Conservation (phyloP, 2,888 invertebrate genomes). For the Fissipunctia ypsillon region DNA sequence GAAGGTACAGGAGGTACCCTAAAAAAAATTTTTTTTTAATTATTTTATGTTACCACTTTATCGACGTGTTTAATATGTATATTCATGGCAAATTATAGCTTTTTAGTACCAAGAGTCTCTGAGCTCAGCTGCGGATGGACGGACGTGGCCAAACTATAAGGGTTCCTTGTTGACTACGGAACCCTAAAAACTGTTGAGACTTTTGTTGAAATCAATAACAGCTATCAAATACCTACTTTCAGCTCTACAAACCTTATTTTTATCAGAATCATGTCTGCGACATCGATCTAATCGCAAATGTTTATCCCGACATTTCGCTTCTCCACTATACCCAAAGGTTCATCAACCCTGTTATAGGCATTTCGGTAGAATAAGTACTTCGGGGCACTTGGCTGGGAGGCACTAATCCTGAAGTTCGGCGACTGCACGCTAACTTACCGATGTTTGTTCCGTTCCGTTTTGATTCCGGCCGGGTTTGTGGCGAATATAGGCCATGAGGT, state of each 20-base stretch:
- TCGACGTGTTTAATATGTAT: no score
- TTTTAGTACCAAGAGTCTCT: no score
- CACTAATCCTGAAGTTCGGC: constrained; percentile 47
- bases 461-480: constrained; percentile 23
- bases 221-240: neutral
- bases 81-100: no score
- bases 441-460: constrained; percentile 52
- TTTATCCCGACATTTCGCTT: neutral
- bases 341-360: constrained; percentile 40
- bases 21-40: no score
- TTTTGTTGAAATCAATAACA: neutral
- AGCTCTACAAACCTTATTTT: neutral
- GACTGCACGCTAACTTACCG: constrained; percentile 57
- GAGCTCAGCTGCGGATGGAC: no score
- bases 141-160: no score
- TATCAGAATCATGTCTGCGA: constrained; percentile 14
- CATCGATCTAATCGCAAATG: neutral
- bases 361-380: constrained; percentile 39
- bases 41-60: no score
- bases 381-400: constrained; percentile 28
- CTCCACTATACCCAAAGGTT: constrained; percentile 27
- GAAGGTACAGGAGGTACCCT: no score
- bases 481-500: constrained; percentile 42
- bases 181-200: no score
- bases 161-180: no score